Evolutionary conservation across 2,797 vertebrate species (phyloP).

Genomic region (Anabacerthia variegaticeps): DNA sequence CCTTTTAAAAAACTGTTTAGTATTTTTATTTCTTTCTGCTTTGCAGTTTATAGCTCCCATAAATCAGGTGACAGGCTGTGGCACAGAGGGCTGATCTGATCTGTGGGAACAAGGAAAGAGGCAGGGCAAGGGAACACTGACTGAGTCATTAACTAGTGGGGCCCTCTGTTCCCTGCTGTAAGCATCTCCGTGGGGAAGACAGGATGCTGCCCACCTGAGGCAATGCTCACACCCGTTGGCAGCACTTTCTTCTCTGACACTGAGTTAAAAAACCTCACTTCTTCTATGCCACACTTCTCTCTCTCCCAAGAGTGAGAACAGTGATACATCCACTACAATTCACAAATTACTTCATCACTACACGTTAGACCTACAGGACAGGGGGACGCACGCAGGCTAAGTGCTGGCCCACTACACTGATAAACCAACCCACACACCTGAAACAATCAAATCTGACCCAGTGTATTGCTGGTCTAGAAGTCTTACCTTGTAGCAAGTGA

Average conservation of each 20-base stretch:
- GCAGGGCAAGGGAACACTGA: neutral
- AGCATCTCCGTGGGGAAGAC: rapidly evolving
- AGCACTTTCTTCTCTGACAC: neutral
- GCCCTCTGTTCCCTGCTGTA: neutral
- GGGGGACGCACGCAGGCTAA: rapidly evolving
- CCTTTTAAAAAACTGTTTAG: constrained; percentile 56
- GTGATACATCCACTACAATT: neutral
- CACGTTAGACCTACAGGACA: neutral
- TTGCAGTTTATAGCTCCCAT: constrained; percentile 48
- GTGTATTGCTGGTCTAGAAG: neutral
- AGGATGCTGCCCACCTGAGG: neutral
- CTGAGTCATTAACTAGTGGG: neutral
- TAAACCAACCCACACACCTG: neutral
- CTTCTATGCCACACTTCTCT: neutral
- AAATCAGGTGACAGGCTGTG: constrained; percentile 37
- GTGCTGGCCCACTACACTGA: neutral
- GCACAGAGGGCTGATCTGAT: constrained; percentile 12
- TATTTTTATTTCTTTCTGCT: constrained; percentile 62
- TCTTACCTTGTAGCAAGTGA: neutral
- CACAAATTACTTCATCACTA: neutral
- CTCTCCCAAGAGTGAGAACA: neutral
- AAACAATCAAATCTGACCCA: neutral
- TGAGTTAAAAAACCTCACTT: neutral
- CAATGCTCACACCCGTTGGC: neutral
- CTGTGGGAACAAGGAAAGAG: neutral